Conservation (phyloP, 2,797 vertebrate genomes). For the Enteromius argenteus region DNA sequence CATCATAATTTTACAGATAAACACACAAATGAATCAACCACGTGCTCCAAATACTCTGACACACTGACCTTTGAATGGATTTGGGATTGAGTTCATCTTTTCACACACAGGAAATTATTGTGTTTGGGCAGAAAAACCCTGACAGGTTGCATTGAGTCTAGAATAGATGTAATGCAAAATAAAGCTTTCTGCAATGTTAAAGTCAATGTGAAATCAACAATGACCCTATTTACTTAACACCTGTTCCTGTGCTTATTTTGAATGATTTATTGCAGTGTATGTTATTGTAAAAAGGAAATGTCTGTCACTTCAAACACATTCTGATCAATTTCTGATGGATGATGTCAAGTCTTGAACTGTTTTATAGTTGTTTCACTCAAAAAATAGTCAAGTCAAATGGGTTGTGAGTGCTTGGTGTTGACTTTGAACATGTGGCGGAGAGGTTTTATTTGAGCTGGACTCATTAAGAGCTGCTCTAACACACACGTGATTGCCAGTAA, state of each 20-base stretch:
- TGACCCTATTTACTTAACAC: background rate
- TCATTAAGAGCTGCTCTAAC: constrained; percentile 3
- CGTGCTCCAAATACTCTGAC: background rate
- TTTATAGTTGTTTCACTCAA: background rate
- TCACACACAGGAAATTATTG: background rate
- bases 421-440: background rate
- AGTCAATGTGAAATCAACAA: background rate
- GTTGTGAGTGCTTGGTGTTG: background rate
- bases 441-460: background rate
- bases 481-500: constrained; percentile 18
- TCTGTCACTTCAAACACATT: background rate
- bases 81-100: background rate
- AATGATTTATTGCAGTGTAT: background rate
- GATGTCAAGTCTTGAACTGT: background rate
- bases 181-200: background rate
- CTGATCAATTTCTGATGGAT: constrained; percentile 2
- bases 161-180: background rate
- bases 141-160: background rate
- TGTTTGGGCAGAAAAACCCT: background rate
- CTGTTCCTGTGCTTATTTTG: background rate
- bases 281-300: background rate
- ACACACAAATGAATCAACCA: background rate
- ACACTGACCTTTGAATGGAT: constrained; percentile 4
- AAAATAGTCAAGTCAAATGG: background rate
- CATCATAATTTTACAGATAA: background rate